A percentile compares a stretch with the other conserved stretches of the same genome.
Conservation (phyloP, 1,140 invertebrate genomes). For the Orchestia grillus region DNA sequence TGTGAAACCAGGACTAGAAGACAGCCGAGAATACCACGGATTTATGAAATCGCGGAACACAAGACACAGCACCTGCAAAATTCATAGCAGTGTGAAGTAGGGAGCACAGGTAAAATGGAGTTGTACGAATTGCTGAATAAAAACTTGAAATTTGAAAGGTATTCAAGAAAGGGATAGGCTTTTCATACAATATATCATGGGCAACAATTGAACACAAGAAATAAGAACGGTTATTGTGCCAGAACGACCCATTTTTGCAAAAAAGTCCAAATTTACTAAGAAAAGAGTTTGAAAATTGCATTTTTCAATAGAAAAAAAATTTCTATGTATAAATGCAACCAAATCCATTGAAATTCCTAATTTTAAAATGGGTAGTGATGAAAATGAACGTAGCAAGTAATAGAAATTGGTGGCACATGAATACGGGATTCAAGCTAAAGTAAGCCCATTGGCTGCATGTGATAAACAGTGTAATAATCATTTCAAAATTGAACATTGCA, state of each 20-base stretch:
- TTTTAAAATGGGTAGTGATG: too few relatives aligned
- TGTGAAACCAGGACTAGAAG: slow-evolving; percentile 60
- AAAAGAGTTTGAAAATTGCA: background rate
- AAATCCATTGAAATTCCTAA: too few relatives aligned
- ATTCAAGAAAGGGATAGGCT: background rate
- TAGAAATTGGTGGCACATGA: too few relatives aligned
- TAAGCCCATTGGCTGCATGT: too few relatives aligned
- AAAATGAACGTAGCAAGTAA: too few relatives aligned
- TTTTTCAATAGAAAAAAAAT: background rate
- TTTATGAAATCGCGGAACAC: slow-evolving; percentile 63
- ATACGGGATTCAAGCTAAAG: too few relatives aligned
- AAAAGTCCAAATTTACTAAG: background rate
- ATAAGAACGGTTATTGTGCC: background rate
- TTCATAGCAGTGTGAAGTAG: background rate
- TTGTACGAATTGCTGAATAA: background rate
- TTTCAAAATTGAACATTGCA: too few relatives aligned
- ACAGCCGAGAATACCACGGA: slow-evolving; percentile 61
- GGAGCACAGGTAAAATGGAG: background rate
- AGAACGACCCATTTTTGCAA: background rate
- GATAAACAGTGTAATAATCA: too few relatives aligned
- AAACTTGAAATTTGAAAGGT: background rate
- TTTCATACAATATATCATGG: background rate
- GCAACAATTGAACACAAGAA: background rate
- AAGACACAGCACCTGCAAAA: slow-evolving; percentile 53
- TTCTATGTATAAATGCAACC: too few relatives aligned